phyloP scores from a whole-genome alignment of 2,113 vertebrate species.

The Psilopogon haemacephalus region DNA sequence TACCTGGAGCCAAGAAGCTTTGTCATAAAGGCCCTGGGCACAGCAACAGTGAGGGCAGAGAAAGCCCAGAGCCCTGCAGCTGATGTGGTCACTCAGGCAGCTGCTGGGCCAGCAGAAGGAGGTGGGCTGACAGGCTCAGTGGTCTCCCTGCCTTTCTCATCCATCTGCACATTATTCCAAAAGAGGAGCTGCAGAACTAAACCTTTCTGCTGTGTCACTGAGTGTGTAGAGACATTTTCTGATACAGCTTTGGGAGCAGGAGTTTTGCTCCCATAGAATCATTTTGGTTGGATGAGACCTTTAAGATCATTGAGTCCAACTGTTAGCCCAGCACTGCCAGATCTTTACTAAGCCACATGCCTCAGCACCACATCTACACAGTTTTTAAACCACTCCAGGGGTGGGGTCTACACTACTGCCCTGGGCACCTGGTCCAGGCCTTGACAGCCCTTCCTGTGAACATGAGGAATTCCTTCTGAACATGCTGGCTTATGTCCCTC shows the following conservation, averaged over 20 bases:
- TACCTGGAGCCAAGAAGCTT: neutral
- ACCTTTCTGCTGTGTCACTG: neutral
- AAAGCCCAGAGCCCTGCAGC: neutral
- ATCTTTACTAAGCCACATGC: too few species aligned
- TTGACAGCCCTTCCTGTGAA: too few species aligned
- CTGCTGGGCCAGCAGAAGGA: neutral
- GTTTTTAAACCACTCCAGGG: too few species aligned
- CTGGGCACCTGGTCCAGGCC: too few species aligned
- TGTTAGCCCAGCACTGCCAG: too few species aligned
- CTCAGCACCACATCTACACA: too few species aligned
- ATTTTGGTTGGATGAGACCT: too few species aligned
- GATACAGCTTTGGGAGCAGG: neutral
- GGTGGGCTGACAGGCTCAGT: neutral
- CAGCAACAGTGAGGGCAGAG: neutral
- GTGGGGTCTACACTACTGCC: too few species aligned
- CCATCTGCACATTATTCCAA: neutral
- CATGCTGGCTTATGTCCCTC: neutral
- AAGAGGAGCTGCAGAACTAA: neutral
- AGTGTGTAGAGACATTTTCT: neutral
- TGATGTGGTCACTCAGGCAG: neutral
- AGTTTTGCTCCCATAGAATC: neutral
- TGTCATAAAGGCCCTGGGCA: accelerated
- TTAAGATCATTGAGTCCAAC: too few species aligned
- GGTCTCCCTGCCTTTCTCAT: neutral
- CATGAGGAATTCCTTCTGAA: neutral